Percentiles rank a stretch among this genome's conserved stretches.
phyloP scores from a whole-genome alignment of 1,140 invertebrate genomes.

The Platorchestia sp. region DNA sequence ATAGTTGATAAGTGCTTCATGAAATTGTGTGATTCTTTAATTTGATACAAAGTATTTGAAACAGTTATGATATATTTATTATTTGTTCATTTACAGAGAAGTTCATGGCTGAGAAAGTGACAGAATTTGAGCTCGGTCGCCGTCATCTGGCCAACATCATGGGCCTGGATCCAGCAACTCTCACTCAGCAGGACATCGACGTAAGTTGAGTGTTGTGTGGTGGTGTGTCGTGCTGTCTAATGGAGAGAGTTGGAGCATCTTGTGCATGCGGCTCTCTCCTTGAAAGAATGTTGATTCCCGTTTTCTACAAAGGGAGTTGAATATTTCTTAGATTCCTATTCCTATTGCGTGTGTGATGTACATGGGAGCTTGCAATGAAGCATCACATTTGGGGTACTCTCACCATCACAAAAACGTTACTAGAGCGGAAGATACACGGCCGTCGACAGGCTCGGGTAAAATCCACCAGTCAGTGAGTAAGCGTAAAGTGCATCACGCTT shows the following conservation, averaged over 20 bases:
- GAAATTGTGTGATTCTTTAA: background rate
- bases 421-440: no score
- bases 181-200: slow-evolving; percentile 90
- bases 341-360: no score
- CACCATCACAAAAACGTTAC: no score
- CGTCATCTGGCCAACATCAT: slow-evolving; percentile 98
- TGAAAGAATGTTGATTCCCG: background rate
- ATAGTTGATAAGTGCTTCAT: no score
- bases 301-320: background rate
- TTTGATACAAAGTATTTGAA: background rate
- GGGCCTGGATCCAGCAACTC: slow-evolving; percentile 89
- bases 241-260: background rate
- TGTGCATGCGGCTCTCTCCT: background rate
- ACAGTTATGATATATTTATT: no score
- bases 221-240: background rate
- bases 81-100: slow-evolving; percentile 74
- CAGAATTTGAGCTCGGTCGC: slow-evolving; percentile 91
- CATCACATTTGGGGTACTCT: no score
- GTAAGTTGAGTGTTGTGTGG: slow-evolving; percentile 73
- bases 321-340: no score
- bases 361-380: no score
- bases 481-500: no score
- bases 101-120: slow-evolving; percentile 85
- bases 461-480: no score
- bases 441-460: no score